Conservation (phyloP, 2,888 invertebrate genomes). For the Rhagophthalmus giganteus region DNA sequence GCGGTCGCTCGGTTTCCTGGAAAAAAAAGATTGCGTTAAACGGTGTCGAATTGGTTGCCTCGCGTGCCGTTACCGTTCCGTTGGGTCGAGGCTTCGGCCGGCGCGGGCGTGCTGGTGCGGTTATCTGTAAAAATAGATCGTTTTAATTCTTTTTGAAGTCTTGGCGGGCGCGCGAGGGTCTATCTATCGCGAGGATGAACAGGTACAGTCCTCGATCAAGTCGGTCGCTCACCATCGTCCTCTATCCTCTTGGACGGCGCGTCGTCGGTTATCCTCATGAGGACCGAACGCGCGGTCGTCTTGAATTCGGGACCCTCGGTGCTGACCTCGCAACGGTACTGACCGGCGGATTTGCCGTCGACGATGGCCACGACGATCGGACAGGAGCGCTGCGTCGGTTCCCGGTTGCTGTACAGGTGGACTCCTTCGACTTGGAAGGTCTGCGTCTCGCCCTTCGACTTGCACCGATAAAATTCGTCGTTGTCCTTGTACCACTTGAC, state of each 20-base stretch:
- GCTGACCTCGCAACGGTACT: constrained; percentile 49
- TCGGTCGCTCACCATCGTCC: constrained; percentile 5
- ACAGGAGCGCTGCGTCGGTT: constrained; percentile 43
- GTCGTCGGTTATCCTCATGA: constrained; percentile 28
- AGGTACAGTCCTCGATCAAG: no score
- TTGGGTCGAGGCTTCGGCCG: neutral
- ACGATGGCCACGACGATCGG: constrained; percentile 42
- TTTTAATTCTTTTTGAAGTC: neutral
- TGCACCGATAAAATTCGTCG: constrained; percentile 44
- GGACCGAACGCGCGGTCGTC: constrained; percentile 30
- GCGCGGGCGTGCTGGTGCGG: neutral
- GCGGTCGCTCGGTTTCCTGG: neutral
- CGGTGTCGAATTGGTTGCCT: no score
- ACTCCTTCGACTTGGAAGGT: constrained; percentile 44
- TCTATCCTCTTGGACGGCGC: constrained; percentile 31
- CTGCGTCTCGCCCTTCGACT: constrained; percentile 42
- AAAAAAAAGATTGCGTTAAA: no score
- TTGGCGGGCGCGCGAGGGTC: no score
- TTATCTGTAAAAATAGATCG: neutral
- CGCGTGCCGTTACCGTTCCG: constrained; percentile 1
- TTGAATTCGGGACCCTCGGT: constrained; percentile 45
- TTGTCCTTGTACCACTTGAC: constrained; percentile 52
- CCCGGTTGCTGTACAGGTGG: constrained; percentile 35
- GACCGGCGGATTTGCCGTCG: constrained; percentile 41
- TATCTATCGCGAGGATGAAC: no score